Evolutionary conservation across 2,113 vertebrate genomes (phyloP).

Genomic region (Brienomyrus brachyistius): DNA sequence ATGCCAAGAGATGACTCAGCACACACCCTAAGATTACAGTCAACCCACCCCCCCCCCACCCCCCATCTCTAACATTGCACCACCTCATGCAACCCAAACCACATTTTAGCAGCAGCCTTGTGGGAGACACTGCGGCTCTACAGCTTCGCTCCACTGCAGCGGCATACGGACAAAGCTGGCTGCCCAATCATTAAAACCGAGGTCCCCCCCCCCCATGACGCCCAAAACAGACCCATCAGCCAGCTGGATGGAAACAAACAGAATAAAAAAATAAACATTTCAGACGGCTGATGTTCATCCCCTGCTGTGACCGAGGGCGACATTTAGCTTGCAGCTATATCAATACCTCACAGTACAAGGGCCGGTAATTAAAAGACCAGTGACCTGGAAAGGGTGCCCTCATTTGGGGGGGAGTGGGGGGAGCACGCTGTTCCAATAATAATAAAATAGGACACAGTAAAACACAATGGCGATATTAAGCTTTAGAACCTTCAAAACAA

Average conservation of each 20-base stretch:
- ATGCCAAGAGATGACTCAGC: slow-evolving; percentile 76
- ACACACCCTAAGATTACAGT: slow-evolving; percentile 60
- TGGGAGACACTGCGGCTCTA: neutral
- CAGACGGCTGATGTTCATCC: neutral
- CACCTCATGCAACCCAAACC: neutral
- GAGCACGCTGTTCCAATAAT: slow-evolving; percentile 35
- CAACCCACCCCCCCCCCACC: too few species aligned
- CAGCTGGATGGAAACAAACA: neutral
- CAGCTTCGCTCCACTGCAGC: neutral
- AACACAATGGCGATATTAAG: slow-evolving; percentile 30
- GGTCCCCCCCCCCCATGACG: neutral
- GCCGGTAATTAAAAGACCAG: slow-evolving; percentile 80
- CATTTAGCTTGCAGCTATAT: slow-evolving; percentile 35
- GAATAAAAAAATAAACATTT: slow-evolving; percentile 12
- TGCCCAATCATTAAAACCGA: neutral
- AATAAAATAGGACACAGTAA: slow-evolving; percentile 26
- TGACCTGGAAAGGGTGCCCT: slow-evolving; percentile 73
- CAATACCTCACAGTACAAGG: slow-evolving; percentile 76
- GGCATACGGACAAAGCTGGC: neutral
- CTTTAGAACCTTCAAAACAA: slow-evolving; percentile 28
- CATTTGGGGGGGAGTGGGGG: slow-evolving; percentile 51
- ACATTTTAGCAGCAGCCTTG: neutral
- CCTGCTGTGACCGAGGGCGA: slow-evolving; percentile 15
- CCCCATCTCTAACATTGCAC: neutral
- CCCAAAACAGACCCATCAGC: neutral